Conservation (phyloP, 2,888 invertebrate genomes). For the Drosophila anomelani region DNA sequence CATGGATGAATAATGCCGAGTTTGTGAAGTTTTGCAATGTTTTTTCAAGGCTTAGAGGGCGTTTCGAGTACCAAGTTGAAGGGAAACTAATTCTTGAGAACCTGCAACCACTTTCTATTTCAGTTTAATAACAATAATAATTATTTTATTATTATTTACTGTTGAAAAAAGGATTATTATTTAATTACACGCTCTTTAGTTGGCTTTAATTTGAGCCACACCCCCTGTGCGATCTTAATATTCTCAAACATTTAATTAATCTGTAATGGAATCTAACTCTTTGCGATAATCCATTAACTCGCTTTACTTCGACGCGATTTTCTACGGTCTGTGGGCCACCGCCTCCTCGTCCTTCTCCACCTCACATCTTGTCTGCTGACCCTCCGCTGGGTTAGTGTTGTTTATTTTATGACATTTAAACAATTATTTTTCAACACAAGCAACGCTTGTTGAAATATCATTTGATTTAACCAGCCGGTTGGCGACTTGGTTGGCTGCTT, state of each 20-base stretch:
- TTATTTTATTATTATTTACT: not conserved
- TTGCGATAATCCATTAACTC: slow-evolving; percentile 2
- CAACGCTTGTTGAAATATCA: slow-evolving; percentile 70
- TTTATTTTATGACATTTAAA: slow-evolving; percentile 78
- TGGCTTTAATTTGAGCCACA: not conserved
- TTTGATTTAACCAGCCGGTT: slow-evolving; percentile 48
- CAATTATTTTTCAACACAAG: slow-evolving; percentile 70
- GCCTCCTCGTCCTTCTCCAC: not conserved
- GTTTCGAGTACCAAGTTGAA: not conserved
- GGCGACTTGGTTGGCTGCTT: slow-evolving; percentile 6
- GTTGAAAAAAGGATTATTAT: slow-evolving; percentile 1
- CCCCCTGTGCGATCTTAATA: not conserved
- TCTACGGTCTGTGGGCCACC: not conserved
- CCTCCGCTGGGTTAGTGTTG: slow-evolving; percentile 38
- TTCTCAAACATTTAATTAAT: slow-evolving; percentile 11
- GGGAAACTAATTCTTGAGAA: not conserved
- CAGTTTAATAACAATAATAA: not conserved
- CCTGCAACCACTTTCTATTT: slow-evolving; percentile 6
- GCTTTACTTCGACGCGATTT: slow-evolving; percentile 24
- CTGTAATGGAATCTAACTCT: slow-evolving; percentile 18
- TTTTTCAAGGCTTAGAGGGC: slow-evolving; percentile 29
- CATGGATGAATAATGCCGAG: slow-evolving; percentile 28
- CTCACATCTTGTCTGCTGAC: slow-evolving; percentile 3
- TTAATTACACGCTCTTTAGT: slow-evolving; percentile 11
- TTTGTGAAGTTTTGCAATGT: slow-evolving; percentile 26